Conservation (phyloP, 2,888 invertebrate genomes). For the Drosophila melanosoma region DNA sequence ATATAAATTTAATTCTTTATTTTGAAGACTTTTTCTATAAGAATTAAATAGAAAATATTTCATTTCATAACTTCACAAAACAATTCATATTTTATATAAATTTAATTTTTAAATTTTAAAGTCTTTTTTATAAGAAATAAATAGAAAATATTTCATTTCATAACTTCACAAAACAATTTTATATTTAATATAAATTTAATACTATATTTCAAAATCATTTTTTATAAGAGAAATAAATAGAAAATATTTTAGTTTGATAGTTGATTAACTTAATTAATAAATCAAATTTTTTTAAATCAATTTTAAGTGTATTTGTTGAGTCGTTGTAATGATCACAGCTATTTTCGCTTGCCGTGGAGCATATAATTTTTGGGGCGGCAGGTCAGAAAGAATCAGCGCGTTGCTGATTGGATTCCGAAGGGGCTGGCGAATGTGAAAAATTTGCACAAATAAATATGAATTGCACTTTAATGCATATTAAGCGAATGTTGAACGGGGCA, state of each 20-base stretch:
- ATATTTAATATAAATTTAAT: neutral
- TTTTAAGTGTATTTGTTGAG: slow-evolving; percentile 24
- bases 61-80: neutral
- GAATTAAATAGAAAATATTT: neutral
- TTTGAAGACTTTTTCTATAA: neutral
- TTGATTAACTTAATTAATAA: neutral
- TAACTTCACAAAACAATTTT: neutral
- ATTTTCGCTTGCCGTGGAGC: slow-evolving; percentile 1
- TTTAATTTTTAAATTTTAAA: neutral
- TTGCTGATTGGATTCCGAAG: slow-evolving; percentile 14
- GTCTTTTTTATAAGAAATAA: neutral
- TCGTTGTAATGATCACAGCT: slow-evolving; percentile 1
- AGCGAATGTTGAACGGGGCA: slow-evolving; percentile 33
- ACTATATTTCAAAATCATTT: neutral
- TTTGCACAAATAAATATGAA: slow-evolving; percentile 81
- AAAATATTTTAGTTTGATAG: neutral
- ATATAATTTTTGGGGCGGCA: slow-evolving; percentile 20
- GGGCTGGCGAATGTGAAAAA: slow-evolving; percentile 61
- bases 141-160: neutral
- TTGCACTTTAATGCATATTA: slow-evolving; percentile 80
- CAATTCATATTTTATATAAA: neutral
- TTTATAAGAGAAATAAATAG: too few relatives aligned
- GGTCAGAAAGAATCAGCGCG: slow-evolving; percentile 18
- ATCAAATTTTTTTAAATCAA: neutral
- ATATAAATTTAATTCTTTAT: neutral